phyloP scores from a whole-genome alignment of 2,113 vertebrate genomes.

The Aspidoscelis tigris region DNA sequence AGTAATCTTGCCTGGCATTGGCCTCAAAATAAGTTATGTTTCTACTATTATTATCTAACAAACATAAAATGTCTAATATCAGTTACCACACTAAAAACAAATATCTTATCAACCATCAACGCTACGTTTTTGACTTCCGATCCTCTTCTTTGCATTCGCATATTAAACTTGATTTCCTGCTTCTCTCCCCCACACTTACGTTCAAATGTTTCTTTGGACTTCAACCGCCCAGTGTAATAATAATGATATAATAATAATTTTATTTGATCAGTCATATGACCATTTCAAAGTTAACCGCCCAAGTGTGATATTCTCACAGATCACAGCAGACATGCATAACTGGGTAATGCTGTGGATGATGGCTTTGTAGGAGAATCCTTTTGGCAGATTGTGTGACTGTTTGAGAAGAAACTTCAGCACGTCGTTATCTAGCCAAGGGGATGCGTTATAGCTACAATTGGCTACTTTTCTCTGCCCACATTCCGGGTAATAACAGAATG shows the following conservation, averaged over 20 bases:
- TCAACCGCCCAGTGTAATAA: not conserved
- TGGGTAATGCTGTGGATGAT: not conserved
- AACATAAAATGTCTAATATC: no score
- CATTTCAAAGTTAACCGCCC: no score
- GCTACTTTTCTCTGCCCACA: not conserved
- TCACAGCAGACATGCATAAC: not conserved
- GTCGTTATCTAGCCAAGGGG: not conserved
- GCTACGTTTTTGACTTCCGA: no score
- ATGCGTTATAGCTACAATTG: not conserved
- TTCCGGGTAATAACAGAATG: no score
- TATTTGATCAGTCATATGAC: no score
- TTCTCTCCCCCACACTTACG: no score
- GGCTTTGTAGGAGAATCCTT: not conserved
- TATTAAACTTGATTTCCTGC: no score
- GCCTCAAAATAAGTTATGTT: not conserved
- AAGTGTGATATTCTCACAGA: not conserved
- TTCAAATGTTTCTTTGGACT: not conserved
- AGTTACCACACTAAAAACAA: no score
- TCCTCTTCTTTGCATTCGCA: no score
- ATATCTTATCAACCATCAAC: no score
- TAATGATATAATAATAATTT: no score
- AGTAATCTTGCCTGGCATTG: not conserved
- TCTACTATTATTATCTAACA: no score
- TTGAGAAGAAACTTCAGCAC: not conserved
- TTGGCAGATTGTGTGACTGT: not conserved